Evolutionary conservation across 2,113 vertebrate species (phyloP), one percentile per base, ranked within the genome.

Genomic region (Rana temporaria): DNA sequence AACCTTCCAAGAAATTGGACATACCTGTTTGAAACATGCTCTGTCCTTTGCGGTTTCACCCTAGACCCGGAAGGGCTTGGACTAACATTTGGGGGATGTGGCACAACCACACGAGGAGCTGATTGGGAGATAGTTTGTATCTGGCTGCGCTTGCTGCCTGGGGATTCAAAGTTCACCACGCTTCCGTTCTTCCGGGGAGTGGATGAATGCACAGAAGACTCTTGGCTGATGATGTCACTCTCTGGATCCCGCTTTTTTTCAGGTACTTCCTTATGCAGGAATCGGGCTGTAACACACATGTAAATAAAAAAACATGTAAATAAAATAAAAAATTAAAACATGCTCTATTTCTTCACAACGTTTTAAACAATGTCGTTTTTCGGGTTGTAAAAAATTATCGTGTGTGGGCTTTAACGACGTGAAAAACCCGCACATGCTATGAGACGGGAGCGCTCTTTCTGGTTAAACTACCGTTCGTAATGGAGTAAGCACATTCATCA

Each of bases 61-160:
- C 89, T 85, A 0, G 92, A 90, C 53, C 87, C 84, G 0, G 93
- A 84, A 9, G 87, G 93, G 81, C 89, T 93, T 55, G 88, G 86
- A 0, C 85, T 83, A 2, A 88, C 68, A 55, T 83, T 87, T 1
- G 85, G 78, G 4, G 85, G 81, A 82, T 89, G 86, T 22, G 84
- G 88, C 18, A 91, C 84, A 2, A 94, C 93, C 0, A 84, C 0
- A 16, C 90, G 90, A 0, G 93, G 90, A 1, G 92, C 90, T 0
- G 94, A 93, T 62, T 93, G 95, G 26, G 91, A 84, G 78, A 96
- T 91, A 0, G 95, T 96, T 85, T 88, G 94, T 71, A 95, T 94
- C 84, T 91, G 90, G 87, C 91, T 91, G 56, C 91, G 89, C 34
- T 85, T 91, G 42, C 78, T 91, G 65, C 85, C 84, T 0, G 93